phyloP scores from a whole-genome alignment of 2,888 invertebrate genomes.

The Caenorhabditis imperialis region DNA sequence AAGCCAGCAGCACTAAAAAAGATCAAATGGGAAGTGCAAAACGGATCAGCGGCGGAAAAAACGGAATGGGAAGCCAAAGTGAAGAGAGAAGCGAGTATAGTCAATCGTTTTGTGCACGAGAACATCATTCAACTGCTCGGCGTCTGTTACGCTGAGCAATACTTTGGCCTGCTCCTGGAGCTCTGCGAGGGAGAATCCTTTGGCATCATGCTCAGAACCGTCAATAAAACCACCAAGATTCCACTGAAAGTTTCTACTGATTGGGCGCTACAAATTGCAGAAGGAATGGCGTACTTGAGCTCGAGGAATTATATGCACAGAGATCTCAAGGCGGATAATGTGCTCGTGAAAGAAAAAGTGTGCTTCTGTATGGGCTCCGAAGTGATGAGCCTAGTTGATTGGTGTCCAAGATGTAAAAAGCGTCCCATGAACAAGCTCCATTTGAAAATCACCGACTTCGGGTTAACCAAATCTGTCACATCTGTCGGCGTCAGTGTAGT shows the following conservation, averaged over 20 bases:
- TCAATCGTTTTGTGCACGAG: constrained; percentile 92
- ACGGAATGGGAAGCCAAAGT: too few species aligned
- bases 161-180: constrained; percentile 96
- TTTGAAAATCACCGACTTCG: too few species aligned
- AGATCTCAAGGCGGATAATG: constrained; percentile 86
- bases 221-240: constrained; percentile 14
- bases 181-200: constrained; percentile 86
- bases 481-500: constrained; percentile 79
- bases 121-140: constrained; percentile 95
- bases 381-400: too few species aligned
- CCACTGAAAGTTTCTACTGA: constrained; percentile 83
- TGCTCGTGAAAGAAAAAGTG: constrained; percentile 66
- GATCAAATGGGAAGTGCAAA: too few species aligned
- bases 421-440: too few species aligned
- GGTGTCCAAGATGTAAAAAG: too few species aligned
- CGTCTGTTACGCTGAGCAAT: constrained; percentile 90
- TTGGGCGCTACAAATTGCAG: constrained; percentile 95
- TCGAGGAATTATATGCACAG: constrained; percentile 90
- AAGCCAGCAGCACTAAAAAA: too few species aligned
- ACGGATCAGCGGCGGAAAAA: too few species aligned
- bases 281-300: constrained; percentile 96
- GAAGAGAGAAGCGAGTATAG: constrained; percentile 93
- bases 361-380: too few species aligned
- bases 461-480: too few species aligned
- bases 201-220: background rate